A percentile compares a stretch with the other conserved stretches of the same genome.
Evolutionary conservation across 2,113 vertebrate species (phyloP).

Genomic region (Dipodomys ordii): DNA sequence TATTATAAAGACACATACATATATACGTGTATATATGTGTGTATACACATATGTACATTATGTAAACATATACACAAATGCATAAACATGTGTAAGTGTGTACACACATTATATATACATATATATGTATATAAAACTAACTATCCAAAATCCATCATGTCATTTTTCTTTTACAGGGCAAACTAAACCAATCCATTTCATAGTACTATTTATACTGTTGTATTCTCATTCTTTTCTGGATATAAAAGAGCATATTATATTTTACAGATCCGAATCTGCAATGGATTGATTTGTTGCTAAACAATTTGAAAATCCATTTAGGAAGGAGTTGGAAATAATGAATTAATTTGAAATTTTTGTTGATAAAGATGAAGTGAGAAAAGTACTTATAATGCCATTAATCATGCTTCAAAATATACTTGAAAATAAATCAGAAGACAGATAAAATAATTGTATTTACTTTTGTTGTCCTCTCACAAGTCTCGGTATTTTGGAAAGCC

Average conservation of each 20-base stretch:
- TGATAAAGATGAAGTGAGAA: constrained; percentile 71
- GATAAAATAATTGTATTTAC: constrained; percentile 51
- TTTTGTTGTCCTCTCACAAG: neutral
- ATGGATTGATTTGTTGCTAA: constrained; percentile 84
- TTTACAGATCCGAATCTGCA: constrained; percentile 56
- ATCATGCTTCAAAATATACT: constrained; percentile 82
- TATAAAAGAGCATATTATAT: constrained; percentile 58
- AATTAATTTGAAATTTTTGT: constrained; percentile 85
- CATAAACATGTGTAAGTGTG: no score
- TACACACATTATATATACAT: no score
- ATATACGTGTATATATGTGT: no score
- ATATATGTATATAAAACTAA: neutral
- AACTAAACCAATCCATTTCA: constrained; percentile 57
- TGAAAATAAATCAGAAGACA: constrained; percentile 74
- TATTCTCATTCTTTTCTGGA: neutral
- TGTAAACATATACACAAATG: no score
- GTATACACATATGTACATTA: no score
- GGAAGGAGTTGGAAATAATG: constrained; percentile 81
- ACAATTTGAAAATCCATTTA: constrained; percentile 85
- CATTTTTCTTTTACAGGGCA: constrained; percentile 54
- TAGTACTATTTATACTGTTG: constrained; percentile 49
- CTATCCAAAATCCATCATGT: neutral
- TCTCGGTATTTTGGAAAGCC: neutral
- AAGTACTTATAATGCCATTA: constrained; percentile 79
- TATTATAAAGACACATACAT: no score